A percentile compares a stretch with the other conserved stretches of the same genome.
phyloP scores from a whole-genome alignment of 2,797 vertebrate genomes.

The Myotis vivesi region DNA sequence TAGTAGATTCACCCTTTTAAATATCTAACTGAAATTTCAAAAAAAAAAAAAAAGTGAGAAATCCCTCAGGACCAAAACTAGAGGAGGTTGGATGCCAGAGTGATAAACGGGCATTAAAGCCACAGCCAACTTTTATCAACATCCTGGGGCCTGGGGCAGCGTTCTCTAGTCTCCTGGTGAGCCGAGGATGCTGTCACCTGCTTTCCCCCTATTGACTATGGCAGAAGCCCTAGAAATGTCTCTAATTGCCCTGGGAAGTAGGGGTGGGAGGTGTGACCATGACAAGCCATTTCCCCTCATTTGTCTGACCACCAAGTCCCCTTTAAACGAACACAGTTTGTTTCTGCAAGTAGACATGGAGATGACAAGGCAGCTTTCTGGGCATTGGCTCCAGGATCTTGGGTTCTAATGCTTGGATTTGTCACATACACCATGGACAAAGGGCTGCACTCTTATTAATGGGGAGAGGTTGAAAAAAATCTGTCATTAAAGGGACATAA shows the following conservation, averaged over 20 bases:
- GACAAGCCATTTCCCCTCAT: not conserved
- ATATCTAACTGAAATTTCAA: not conserved
- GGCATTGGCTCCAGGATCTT: not conserved
- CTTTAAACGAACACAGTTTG: not conserved
- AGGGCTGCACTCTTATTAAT: not conserved
- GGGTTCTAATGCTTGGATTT: not conserved
- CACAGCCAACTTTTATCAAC: not conserved
- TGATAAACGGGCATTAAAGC: not conserved
- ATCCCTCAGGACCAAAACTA: not conserved
- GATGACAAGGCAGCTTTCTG: not conserved
- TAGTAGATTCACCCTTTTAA: not conserved
- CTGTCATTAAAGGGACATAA: not conserved
- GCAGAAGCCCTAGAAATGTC: not conserved
- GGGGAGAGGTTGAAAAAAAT: not conserved
- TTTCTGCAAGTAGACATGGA: not conserved
- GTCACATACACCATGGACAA: not conserved
- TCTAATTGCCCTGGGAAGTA: not conserved
- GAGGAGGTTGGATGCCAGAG: not conserved
- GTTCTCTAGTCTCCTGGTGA: not conserved
- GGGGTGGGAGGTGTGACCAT: not conserved
- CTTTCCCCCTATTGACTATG: not conserved
- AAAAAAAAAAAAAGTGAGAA: not conserved
- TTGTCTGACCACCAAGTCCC: not conserved
- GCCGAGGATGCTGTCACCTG: not conserved
- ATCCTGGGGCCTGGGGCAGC: not conserved